Evolutionary conservation across 2,888 invertebrate species (phyloP).

Genomic region (Agrilus biguttatus): DNA sequence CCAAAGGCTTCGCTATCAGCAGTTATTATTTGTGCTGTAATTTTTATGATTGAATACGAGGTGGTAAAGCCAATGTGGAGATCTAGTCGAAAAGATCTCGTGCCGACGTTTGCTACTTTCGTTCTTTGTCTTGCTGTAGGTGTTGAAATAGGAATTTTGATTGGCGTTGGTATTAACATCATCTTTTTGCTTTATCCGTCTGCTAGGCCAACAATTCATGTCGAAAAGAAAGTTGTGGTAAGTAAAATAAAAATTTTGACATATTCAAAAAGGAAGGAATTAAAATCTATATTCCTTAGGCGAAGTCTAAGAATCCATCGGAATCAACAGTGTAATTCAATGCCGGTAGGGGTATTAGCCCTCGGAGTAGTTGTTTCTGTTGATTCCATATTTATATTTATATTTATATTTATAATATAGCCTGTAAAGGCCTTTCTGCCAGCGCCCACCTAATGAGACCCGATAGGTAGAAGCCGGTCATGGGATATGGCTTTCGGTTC

Average conservation of each 20-base stretch:
- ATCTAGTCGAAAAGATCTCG: conserved; percentile 63
- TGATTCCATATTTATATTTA: too few relatives aligned
- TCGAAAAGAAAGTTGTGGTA: conserved; percentile 52
- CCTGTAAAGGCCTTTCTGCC: too few relatives aligned
- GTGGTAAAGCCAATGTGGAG: conserved; percentile 77
- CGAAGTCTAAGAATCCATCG: too few relatives aligned
- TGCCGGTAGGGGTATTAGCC: too few relatives aligned
- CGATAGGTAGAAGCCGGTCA: too few relatives aligned
- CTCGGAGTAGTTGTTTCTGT: too few relatives aligned
- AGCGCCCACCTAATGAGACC: too few relatives aligned
- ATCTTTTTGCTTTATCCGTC: conserved; percentile 66
- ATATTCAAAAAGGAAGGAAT: too few relatives aligned
- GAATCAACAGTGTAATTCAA: too few relatives aligned
- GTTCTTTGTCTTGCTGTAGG: conserved; percentile 65
- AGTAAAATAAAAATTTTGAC: conserved; percentile 16
- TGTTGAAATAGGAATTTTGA: conserved; percentile 74
- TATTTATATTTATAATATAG: too few relatives aligned
- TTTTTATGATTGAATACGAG: conserved; percentile 89
- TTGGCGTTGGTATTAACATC: conserved; percentile 68
- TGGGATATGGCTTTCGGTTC: too few relatives aligned
- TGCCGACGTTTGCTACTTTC: conserved; percentile 74
- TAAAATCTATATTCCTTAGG: too few relatives aligned
- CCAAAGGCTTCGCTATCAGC: conserved; percentile 82
- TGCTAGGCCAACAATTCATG: conserved; percentile 60
- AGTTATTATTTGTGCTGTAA: conserved; percentile 88